Conservation (phyloP, 2,888 invertebrate species). For the Ormyrus thymus region DNA sequence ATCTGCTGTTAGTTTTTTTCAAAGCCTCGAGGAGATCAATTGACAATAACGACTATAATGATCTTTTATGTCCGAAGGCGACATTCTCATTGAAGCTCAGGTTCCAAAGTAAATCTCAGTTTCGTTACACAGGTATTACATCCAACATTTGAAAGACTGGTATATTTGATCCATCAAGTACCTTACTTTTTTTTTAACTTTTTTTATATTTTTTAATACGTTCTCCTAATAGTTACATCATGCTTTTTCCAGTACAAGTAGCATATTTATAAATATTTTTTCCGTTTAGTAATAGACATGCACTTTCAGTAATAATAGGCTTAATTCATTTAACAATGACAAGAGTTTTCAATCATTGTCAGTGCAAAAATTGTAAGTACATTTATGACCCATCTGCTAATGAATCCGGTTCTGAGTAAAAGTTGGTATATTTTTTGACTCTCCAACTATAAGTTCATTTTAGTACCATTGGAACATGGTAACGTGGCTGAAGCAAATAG, state of each 20-base stretch:
- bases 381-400: too few relatives aligned
- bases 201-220: not conserved
- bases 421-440: not conserved
- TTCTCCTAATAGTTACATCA: not conserved
- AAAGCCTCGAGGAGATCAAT: slow-evolving; percentile 50
- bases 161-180: slow-evolving; percentile 11
- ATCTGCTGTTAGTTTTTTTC: slow-evolving; percentile 23
- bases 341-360: not conserved
- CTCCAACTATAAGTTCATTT: not conserved
- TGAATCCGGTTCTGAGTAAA: not conserved
- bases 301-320: slow-evolving; percentile 9
- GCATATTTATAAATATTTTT: slow-evolving; percentile 10
- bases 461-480: slow-evolving; percentile 16
- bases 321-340: not conserved
- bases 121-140: not conserved
- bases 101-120: too few relatives aligned
- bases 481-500: not conserved
- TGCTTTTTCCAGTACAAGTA: not conserved
- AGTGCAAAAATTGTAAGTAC: too few relatives aligned
- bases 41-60: slow-evolving; percentile 37
- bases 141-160: slow-evolving; percentile 3
- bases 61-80: not conserved
- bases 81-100: too few relatives aligned
- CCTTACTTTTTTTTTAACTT: not conserved
- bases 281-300: slow-evolving; percentile 13